phyloP scores from a whole-genome alignment of 2,888 invertebrate species.

The Leptopilina syphax region DNA sequence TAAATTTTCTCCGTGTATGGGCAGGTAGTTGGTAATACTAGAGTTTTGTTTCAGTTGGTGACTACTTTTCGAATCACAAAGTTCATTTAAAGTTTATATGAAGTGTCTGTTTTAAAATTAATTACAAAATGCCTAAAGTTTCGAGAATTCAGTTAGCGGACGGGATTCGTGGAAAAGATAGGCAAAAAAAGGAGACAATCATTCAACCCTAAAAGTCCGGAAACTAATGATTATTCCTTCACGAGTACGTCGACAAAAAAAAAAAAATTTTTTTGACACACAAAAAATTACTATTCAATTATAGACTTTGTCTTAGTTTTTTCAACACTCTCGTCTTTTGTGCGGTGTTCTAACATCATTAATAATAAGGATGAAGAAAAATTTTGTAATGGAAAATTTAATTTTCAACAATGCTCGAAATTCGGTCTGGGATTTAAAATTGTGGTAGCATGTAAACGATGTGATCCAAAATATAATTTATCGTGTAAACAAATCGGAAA shows the following conservation, averaged over 20 bases:
- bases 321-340: slow-evolving; percentile 53
- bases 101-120: slow-evolving; percentile 46
- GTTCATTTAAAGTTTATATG: slow-evolving; percentile 49
- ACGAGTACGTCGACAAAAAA: slow-evolving; percentile 55
- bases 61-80: slow-evolving; percentile 45
- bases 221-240: slow-evolving; percentile 51
- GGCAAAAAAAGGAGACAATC: slow-evolving; percentile 44
- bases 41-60: slow-evolving; percentile 47
- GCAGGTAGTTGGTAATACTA: neutral
- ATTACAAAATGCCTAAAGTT: slow-evolving; percentile 50
- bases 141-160: slow-evolving; percentile 48
- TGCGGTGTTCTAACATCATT: slow-evolving; percentile 49
- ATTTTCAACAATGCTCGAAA: slow-evolving; percentile 53
- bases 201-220: slow-evolving; percentile 50
- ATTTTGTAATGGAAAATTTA: slow-evolving; percentile 54
- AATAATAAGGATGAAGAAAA: slow-evolving; percentile 48
- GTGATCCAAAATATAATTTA: slow-evolving; percentile 53
- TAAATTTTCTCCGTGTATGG: too few relatives aligned
- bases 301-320: slow-evolving; percentile 55
- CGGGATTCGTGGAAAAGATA: slow-evolving; percentile 50
- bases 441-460: slow-evolving; percentile 51
- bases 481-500: slow-evolving; percentile 53
- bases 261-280: too few relatives aligned
- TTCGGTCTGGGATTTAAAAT: slow-evolving; percentile 56
- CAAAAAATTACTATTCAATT: too few relatives aligned